Evolutionary conservation across 1,140 invertebrate species (phyloP), one percentile per base, ranked within the genome.

Genomic region (Drosophila nigromelanica): DNA sequence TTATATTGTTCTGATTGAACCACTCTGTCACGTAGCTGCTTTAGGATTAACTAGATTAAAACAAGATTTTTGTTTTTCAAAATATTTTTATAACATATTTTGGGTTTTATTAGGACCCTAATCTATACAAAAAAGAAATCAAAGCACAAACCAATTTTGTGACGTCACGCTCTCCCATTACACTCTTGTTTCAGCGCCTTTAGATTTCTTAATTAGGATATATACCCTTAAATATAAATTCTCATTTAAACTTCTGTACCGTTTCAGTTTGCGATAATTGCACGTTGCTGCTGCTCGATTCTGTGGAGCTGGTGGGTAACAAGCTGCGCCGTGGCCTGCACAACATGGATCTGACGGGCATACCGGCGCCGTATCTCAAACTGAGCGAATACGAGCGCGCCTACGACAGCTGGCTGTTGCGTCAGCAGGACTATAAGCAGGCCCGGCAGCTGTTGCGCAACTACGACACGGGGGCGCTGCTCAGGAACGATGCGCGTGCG

Each of bases 201-300:
- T 18, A 18, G 1, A 24, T 24, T 2, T 4, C 21, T 24, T 24
- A 24, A 24, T 24, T 4, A 2, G 1, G 21, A 24, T 14, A 0
- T 1, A 10, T 15, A 14, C 3, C 0, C 8, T 21, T 3, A 24
- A 24, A 24, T 24, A 7, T 37, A 58, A 10, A n/a, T 7, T 15
- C 3, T 43, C 21, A 21, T 37, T 4, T 55, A 21, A 61, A 40
- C 12, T 18, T 11, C 30, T 42, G 8, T 75, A 70, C 76, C 59
- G 76, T 93, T 93, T 35, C 11, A 98, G 97, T 96, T 15, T 99
- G 98, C 92, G 97, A 98, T 87, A 97, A 97, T 52, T 99, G 98
- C 82, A 97, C 97, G 1, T 95, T 96, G 61, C 93, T 96, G 0
- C 93, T 99, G 4, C 93, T 99, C 55, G 94, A 96, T 72, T 95